Base-by-base conservation (phyloP, 1,140 invertebrate genomes). In the Anastrepha ludens region DNA sequence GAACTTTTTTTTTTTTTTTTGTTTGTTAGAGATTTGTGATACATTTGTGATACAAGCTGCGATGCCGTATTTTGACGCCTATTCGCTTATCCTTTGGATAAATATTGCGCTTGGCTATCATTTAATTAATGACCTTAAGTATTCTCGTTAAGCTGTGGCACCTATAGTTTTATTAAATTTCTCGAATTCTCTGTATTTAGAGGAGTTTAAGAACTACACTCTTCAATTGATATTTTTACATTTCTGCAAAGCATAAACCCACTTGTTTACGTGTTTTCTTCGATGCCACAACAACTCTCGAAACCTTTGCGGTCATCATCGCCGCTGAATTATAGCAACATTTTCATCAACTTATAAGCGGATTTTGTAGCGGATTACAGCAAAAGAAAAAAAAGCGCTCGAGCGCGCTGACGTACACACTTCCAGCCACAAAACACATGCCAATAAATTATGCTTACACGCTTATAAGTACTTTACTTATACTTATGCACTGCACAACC, bases 371-470 rank as follows among this genome's bases (percentile, higher is more conserved):
- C 67, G 67, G 67, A 74, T 74, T 74, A 47, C 9, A 41, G 39
- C 17, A 44, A 44, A 47, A 13, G 39, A 74, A 9, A 29, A 29
- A 29, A 29, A 29, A 29, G 11, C 2, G 3, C 65, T 41, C 7
- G 8, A 20, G 65, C 7, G 65, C 39, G 17, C 67, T 15, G 11
- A 17, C 41, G 15, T 41, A 47, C 2, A 13, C 67, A 41, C 60
- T 62, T 47, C 2, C 3, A 11, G 41, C 41, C 15, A 1, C 64
- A 74, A 74, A 74, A 74, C 67, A 47, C 44, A 74, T 74, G 67
- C 67, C 67, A 47, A 74, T 74, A 74, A 74, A 74, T 74, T 74
- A 74, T 74, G 67, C 67, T 74, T 47, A 47, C 67, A 44, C 41
- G 44, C 67, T 17, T 47, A 47, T 47, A 17, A 74, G 67, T 39